Evolutionary conservation across 2,888 invertebrate genomes (phyloP).

Genomic region (Acrocera orbiculus): DNA sequence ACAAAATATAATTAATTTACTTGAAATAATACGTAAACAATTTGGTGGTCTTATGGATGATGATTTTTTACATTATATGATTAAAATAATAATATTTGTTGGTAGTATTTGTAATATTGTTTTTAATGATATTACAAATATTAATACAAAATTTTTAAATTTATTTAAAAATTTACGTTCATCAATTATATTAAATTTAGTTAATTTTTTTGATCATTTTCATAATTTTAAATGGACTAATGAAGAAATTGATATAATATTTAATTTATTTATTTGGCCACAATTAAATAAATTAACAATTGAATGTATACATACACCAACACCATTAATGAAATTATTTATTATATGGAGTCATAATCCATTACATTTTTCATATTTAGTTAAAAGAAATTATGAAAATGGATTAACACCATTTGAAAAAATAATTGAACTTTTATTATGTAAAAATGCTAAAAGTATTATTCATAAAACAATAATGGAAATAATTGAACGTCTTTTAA

Average conservation of each 20-base stretch:
- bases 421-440: constrained; percentile 51
- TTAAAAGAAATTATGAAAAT: constrained; percentile 15
- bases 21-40: constrained; percentile 60
- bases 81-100: constrained; percentile 54
- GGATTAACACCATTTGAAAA: constrained; percentile 44
- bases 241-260: constrained; percentile 55
- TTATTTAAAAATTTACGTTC: constrained; percentile 48
- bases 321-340: constrained; percentile 63
- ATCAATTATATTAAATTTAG: constrained; percentile 41
- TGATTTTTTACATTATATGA: constrained; percentile 44
- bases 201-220: constrained; percentile 63
- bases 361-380: constrained; percentile 53
- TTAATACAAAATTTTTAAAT: constrained; percentile 35
- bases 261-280: constrained; percentile 66
- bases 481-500: constrained; percentile 57
- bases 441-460: constrained; percentile 42
- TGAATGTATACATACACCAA: constrained; percentile 71
- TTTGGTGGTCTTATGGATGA: constrained; percentile 62
- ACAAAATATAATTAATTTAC: constrained; percentile 55
- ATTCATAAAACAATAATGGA: constrained; percentile 54
- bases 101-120: constrained; percentile 47
- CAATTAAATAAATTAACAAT: constrained; percentile 51
- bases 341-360: constrained; percentile 64
- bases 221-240: constrained; percentile 55
- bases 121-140: constrained; percentile 29